Base-by-base conservation (phyloP, 1,140 invertebrate genomes). In the Drosophila dunni region DNA sequence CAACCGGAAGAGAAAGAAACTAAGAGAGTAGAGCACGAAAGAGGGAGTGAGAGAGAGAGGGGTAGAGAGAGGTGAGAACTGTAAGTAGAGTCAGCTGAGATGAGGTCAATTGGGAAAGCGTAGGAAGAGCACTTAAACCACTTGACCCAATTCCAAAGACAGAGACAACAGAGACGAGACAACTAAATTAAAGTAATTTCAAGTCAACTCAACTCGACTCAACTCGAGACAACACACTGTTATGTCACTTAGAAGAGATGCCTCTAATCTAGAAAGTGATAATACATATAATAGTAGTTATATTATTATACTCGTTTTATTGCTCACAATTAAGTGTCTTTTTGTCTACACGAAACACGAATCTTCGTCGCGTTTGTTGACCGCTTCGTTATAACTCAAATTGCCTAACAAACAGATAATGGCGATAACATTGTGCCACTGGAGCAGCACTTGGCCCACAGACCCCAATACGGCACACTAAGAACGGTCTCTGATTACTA, bases 361-460 rank as follows among this genome's bases (percentile, higher is more conserved):
- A 20, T 8, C 8, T 46, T 17, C 1, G 45, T 46, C 7, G 17
- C 15, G 38, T 54, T 57, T 57, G 8, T 24, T 57, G 36, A 20
- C 65, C 54, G 65, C 54, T 58, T 20, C 17, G 17, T 67, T 24
- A 44, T 15, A 33, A 24, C 13, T 29, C 36, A 9, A 24, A 45
- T 65, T 44, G 45, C 33, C 44, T 36, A 45, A 74, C 24, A 36
- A 36, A 3, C 20, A 48, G 42, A 44, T 42, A 50, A 50, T 57
- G 29, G 13, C 38, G 62, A 64, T 62, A 62, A 62, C 33, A 48
- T 17, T 33, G 20, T 34, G 54, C 44, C 53, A 15, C 44, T 48
- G 48, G 48, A 62, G 33, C 58, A 62, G 7, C 48, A 65, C 36
- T 10, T 56, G 64, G 34, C 50, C 64, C 70, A 65, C 38, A 65